Conservation (phyloP, 1,140 invertebrate genomes). For the Olivierus martensii region DNA sequence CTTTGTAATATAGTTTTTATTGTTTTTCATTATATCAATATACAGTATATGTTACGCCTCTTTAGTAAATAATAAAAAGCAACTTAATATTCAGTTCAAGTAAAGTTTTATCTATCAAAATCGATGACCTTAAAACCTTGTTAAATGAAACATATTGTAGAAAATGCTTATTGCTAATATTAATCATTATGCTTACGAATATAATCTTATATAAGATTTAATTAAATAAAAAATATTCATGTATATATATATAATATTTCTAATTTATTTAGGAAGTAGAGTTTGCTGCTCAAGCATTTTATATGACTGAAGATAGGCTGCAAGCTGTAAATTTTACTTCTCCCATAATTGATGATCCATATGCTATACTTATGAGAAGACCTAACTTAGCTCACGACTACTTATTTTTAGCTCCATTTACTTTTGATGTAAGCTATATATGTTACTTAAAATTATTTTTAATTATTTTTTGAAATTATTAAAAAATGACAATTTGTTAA, state of each 20-base stretch:
- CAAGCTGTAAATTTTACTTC: constrained; percentile 58
- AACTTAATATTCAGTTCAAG: too few species aligned
- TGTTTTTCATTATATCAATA: too few species aligned
- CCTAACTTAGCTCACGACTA: constrained; percentile 50
- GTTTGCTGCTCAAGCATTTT: constrained; percentile 54
- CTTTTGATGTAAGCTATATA: constrained; percentile 32
- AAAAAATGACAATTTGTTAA: constrained; percentile 1
- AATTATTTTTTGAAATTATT: background rate
- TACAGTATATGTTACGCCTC: too few species aligned
- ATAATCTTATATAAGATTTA: too few species aligned
- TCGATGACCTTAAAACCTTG: too few species aligned
- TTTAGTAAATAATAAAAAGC: too few species aligned
- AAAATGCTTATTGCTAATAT: too few species aligned
- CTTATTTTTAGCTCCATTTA: constrained; percentile 73
- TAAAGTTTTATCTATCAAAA: too few species aligned
- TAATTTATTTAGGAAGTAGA: constrained; percentile 36
- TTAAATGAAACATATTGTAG: too few species aligned
- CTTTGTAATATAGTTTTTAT: too few species aligned
- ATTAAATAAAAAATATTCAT: background rate
- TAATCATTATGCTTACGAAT: too few species aligned
- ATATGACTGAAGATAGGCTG: constrained; percentile 45
- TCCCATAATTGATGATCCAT: constrained; percentile 58
- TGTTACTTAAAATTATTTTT: background rate
- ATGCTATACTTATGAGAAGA: constrained; percentile 55
- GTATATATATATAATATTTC: background rate